Evolutionary conservation across 2,888 invertebrate genomes (phyloP).

Genomic region (Heliconius sara): DNA sequence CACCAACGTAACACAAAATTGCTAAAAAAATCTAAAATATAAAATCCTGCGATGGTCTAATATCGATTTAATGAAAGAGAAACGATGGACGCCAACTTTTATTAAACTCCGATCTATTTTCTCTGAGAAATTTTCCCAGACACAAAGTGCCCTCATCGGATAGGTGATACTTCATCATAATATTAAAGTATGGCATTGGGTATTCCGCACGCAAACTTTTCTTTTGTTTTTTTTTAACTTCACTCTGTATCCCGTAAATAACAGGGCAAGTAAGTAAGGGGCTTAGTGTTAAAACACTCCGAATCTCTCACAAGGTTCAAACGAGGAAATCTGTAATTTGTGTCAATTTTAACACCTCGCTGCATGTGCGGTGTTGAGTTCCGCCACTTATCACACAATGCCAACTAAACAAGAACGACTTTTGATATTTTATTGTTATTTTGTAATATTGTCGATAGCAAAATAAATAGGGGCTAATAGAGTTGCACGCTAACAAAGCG

Average conservation of each 20-base stretch:
- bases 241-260: neutral
- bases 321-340: too few species aligned
- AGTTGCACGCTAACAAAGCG: slow-evolving; percentile 8
- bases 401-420: slow-evolving; percentile 12
- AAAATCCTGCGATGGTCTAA: slow-evolving; percentile 17
- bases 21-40: slow-evolving; percentile 10
- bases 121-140: slow-evolving; percentile 36
- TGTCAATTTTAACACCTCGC: too few species aligned
- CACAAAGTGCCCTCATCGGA: slow-evolving; percentile 40
- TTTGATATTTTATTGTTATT: slow-evolving; percentile 23
- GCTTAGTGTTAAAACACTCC: too few species aligned
- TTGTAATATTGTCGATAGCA: slow-evolving; percentile 8
- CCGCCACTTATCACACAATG: neutral
- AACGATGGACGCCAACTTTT: slow-evolving; percentile 37
- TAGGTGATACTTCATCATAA: slow-evolving; percentile 42
- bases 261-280: neutral
- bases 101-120: slow-evolving; percentile 44
- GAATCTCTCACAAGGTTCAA: too few species aligned
- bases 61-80: slow-evolving; percentile 38
- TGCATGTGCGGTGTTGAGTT: neutral
- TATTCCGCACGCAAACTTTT: slow-evolving; percentile 30
- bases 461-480: slow-evolving; percentile 18
- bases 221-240: neutral
- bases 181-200: slow-evolving; percentile 43
- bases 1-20: neutral